Base-by-base conservation (phyloP, 2,888 invertebrate genomes). In the Drosophila picticornis region DNA sequence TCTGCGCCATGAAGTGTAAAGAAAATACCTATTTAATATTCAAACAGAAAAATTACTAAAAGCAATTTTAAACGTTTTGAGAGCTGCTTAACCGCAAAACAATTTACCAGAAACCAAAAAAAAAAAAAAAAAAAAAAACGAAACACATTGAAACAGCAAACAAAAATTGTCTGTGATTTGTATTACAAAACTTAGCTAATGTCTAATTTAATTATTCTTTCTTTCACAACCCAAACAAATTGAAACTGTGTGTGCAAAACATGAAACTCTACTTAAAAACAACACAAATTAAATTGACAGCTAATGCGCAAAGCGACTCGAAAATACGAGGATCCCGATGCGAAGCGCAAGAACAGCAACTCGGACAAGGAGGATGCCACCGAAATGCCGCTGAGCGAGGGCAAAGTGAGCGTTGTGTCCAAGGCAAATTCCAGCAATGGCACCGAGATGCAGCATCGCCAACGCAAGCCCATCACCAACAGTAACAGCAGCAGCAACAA, bases 261-360 rank as follows among this genome's bases (percentile, higher is more conserved):
- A 50, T 48, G 69, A 36, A 55, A 62, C 48, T n/a, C 50, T 32
- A 32, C 34, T 31, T 13, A 34, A 32, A 48, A 11, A 50, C 53
- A 43, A 43, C 22, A 25, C 4, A 40, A 10, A n/a, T 13, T 31
- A 56, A 57, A 62, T 60, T 53, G 58, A 64, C 66, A 87, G 87
- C 74, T 87, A 34, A 43, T 87, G 80, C 87, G 87, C n/a, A 85
- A 69, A 61, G 55, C 81, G 22, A 69, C 62, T 25, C 79, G 86
- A 52, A 88, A 80, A 65, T 87, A 77, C 63, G 90, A 92, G 16
- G 92, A 93, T 40, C 43, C 81, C 52, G 93, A 93, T 38, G 66
- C 73, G 43, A 92, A 92, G 80, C 92, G 92, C 36, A 92, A 92
- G 74, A 92, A 92, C 61, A 92, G 92, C 86, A 92, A 93, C 64